Evolutionary conservation across 1,140 invertebrate species (phyloP), one percentile per base, ranked within the genome.

Genomic region (Branchinecta lynchi): DNA sequence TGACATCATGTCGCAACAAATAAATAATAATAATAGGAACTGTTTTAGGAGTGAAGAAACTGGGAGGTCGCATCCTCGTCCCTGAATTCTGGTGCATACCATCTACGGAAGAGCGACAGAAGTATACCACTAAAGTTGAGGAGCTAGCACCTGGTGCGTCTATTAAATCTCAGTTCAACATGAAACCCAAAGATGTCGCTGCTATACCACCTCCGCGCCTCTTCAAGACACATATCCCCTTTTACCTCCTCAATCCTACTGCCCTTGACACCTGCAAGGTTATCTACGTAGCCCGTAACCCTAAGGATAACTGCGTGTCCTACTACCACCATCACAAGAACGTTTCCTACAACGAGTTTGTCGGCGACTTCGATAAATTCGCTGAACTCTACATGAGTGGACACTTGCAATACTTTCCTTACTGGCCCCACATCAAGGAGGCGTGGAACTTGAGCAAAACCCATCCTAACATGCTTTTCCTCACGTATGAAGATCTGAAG

Each of bases 271-370:
- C 81, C 12, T 66, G 65, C 66, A 66, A 94, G 87, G 86, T 96
- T 1, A 87, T 97, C 66, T 97, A 97, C 76, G 85, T 92, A 0
- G 84, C 89, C 0, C 83, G 95, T 67, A 95, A 97, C 80, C 92
- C 94, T 1, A 97, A 96, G 78, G 94, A 98, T 76, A 86, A 89
- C 70, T 89, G 89, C 66, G 92, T 97, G 0, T 96, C 92, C 0
- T 94, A 89, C 76, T 96, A 89, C 76, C 87, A 96, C 77, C 94
- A 94, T 44, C 71, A 71, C 60, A 71, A 71, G 44, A 77, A 86
- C 1, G 84, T 87, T 67, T 83, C 82, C 70, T 87, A 87, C 0
- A 44, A 75, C 17, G 74, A 74, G 65, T 81, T 74, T 72, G 70
- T 68, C 8, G 79, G 78, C 3, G 72, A 74, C 45, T 76, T 82